phyloP scores from a whole-genome alignment of 2,113 vertebrate species.

The Sylvia atricapilla region DNA sequence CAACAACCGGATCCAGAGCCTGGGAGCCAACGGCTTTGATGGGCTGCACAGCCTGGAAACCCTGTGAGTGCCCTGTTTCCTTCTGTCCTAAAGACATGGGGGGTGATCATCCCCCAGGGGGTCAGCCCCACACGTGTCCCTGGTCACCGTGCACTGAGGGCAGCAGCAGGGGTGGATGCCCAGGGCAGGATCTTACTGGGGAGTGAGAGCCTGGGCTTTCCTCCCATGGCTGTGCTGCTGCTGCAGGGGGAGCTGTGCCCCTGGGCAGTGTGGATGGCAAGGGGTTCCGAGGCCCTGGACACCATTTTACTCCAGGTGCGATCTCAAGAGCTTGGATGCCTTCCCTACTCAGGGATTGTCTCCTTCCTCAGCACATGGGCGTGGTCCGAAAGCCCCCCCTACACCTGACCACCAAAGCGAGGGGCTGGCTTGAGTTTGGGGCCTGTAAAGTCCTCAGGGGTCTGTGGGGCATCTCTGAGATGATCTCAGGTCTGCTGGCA shows the following conservation, averaged over 20 bases:
- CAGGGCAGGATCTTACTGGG: neutral
- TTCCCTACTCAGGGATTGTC: neutral
- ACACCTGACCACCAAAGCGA: neutral
- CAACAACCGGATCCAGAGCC: constrained; percentile 90
- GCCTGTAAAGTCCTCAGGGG: neutral
- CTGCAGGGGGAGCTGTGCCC: neutral
- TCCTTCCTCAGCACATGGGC: neutral
- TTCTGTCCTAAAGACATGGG: neutral
- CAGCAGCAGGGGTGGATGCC: neutral
- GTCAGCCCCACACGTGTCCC: rapidly evolving
- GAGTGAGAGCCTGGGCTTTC: neutral
- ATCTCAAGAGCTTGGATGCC: neutral
- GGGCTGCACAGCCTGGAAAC: constrained; percentile 92
- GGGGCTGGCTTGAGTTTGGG: neutral
- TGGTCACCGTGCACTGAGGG: rapidly evolving
- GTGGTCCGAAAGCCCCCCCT: neutral
- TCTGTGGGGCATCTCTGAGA: neutral
- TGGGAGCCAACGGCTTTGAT: constrained; percentile 88
- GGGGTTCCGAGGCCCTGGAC: neutral
- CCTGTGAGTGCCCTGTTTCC: constrained; percentile 81
- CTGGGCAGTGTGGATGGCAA: neutral
- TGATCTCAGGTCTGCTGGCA: neutral
- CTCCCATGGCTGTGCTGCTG: neutral
- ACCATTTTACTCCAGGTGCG: neutral
- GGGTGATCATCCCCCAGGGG: neutral